These are phyloP conservation scores for Alloscopus bannaensis DNA, from an alignment of 2,888 invertebrate genomes.

Conservation along the genomic window DNA sequence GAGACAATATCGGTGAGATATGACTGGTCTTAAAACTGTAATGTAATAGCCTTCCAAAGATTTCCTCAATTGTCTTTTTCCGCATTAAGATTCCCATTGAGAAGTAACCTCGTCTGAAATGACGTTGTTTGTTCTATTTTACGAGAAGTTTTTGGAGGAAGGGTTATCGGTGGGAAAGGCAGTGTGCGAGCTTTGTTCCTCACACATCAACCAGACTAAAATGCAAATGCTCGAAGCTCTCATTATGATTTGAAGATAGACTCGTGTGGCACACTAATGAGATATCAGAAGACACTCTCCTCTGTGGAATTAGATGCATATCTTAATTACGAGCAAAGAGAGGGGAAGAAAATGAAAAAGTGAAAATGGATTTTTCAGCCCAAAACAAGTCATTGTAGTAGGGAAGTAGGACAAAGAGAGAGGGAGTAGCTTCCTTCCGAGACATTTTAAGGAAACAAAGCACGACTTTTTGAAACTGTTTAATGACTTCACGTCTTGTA, in stretches of 20 bases:
- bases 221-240: conserved; percentile 51
- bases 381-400: conserved; percentile 3
- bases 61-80: too few species aligned
- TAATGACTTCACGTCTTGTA: conserved; percentile 49
- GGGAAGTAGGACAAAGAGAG: not conserved
- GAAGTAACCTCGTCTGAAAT: too few species aligned
- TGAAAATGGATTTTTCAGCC: conserved; percentile 48
- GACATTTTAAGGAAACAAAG: conserved; percentile 39
- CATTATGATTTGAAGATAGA: conserved; percentile 51
- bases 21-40: too few species aligned
- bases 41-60: too few species aligned
- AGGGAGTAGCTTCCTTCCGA: conserved; percentile 4
- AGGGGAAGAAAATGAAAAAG: conserved; percentile 38
- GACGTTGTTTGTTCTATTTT: too few species aligned
- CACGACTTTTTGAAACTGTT: conserved; percentile 53
- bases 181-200: too few species aligned
- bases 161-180: too few species aligned
- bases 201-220: conserved; percentile 42
- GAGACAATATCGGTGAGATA: too few species aligned
- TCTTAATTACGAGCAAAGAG: conserved; percentile 52
- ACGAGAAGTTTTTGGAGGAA: too few species aligned
- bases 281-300: conserved; percentile 30
- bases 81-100: too few species aligned
- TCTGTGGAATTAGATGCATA: conserved; percentile 42
- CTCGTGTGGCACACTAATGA: conserved; percentile 52